Conservation (phyloP, 1,140 invertebrate genomes). For the Ladona fulva region DNA sequence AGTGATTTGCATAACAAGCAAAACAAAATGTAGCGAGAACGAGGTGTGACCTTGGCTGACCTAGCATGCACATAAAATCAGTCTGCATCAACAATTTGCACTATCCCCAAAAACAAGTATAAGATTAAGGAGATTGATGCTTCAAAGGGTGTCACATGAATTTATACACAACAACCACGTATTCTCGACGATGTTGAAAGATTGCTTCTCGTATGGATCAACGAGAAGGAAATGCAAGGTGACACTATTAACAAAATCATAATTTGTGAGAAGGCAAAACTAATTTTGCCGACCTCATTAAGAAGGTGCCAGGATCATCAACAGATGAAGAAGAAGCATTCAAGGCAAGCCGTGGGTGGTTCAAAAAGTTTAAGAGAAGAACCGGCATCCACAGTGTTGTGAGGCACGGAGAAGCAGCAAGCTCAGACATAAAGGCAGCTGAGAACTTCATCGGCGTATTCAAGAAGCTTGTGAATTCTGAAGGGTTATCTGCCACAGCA, state of each 20-base stretch:
- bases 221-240: slow-evolving; percentile 22
- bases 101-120: neutral
- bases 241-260: slow-evolving; percentile 21
- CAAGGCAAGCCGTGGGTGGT: slow-evolving; percentile 23
- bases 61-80: no score
- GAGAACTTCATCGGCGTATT: slow-evolving; percentile 2
- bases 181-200: slow-evolving; percentile 24
- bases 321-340: slow-evolving; percentile 13
- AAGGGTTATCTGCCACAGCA: neutral
- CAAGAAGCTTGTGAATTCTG: slow-evolving; percentile 13
- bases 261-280: slow-evolving; percentile 24
- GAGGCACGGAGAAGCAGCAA: slow-evolving; percentile 26
- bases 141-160: slow-evolving; percentile 22
- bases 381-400: slow-evolving; percentile 22
- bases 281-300: slow-evolving; percentile 20
- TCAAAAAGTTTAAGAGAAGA: slow-evolving; percentile 23
- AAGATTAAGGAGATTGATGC: slow-evolving; percentile 21
- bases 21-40: no score
- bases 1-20: no score
- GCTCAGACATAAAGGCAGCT: slow-evolving; percentile 24
- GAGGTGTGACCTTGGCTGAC: no score
- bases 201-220: slow-evolving; percentile 24
- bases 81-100: neutral
- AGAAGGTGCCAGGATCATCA: slow-evolving; percentile 18
- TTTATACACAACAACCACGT: slow-evolving; percentile 20